Percentiles rank a stretch among this genome's conserved stretches.
Evolutionary conservation across 2,888 invertebrate genomes (phyloP).

Genomic region (Tenodera sinensis): DNA sequence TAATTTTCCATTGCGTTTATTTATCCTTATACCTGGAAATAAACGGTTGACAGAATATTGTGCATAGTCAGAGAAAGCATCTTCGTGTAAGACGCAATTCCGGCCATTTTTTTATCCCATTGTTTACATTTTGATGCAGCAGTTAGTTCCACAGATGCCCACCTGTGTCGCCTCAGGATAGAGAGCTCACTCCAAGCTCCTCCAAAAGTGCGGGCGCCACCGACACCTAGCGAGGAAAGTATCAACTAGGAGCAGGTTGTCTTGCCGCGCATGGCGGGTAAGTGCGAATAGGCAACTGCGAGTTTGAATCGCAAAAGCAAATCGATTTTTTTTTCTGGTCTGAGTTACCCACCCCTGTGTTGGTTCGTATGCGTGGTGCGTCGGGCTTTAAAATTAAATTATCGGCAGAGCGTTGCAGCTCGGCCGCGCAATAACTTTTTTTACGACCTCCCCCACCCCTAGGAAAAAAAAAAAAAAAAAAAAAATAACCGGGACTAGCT

Average conservation of each 20-base stretch:
- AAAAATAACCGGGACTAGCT: background rate
- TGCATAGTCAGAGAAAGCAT: too few relatives aligned
- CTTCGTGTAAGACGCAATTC: background rate
- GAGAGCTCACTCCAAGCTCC: background rate
- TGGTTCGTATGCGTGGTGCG: slow-evolving; percentile 1
- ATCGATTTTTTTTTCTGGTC: slow-evolving; percentile 18
- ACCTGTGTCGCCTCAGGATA: background rate
- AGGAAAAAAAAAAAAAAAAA: background rate
- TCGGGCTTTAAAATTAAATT: slow-evolving; percentile 18
- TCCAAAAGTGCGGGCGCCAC: background rate
- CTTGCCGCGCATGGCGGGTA: background rate
- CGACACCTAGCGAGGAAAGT: background rate
- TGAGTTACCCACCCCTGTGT: background rate
- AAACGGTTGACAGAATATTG: too few relatives aligned
- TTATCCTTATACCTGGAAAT: too few relatives aligned
- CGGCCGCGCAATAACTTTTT: slow-evolving; percentile 12
- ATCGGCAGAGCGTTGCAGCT: background rate
- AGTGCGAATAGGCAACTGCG: background rate
- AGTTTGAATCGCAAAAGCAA: slow-evolving; percentile 20
- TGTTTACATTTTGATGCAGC: background rate
- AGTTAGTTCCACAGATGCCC: background rate
- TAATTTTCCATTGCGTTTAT: too few relatives aligned
- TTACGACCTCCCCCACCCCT: background rate
- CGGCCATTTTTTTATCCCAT: background rate
- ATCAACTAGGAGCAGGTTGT: background rate